Conservation (phyloP, 2,797 vertebrate species). For the Typhlichthys subterraneus region DNA sequence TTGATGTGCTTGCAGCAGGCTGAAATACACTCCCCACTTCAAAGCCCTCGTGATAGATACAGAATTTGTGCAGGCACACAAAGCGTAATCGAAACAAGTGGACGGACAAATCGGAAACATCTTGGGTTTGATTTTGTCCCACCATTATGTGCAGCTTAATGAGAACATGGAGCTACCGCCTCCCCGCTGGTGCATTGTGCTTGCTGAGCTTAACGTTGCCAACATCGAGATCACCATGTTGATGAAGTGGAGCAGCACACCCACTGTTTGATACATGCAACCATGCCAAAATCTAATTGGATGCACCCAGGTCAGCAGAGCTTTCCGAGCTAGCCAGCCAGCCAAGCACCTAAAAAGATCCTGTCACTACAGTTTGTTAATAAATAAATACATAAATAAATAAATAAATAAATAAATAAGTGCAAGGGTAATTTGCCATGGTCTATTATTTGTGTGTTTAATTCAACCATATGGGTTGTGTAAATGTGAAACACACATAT, state of each 20-base stretch:
- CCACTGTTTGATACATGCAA: constrained; percentile 60
- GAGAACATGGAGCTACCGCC: constrained; percentile 45
- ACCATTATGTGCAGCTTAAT: constrained; percentile 54
- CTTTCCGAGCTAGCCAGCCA: constrained; percentile 48
- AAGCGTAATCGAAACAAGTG: constrained; percentile 20
- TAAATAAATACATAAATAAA: constrained; percentile 23
- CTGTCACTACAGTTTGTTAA: constrained; percentile 16
- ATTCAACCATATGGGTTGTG: no score
- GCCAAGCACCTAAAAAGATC: constrained; percentile 47
- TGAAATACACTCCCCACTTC: constrained; percentile 25
- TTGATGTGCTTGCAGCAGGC: constrained; percentile 8
- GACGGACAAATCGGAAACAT: constrained; percentile 20
- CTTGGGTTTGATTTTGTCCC: constrained; percentile 36
- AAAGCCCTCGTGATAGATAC: constrained; percentile 27
- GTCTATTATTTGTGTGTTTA: constrained; percentile 7
- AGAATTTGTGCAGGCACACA: constrained; percentile 22
- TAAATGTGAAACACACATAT: neutral
- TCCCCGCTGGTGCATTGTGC: constrained; percentile 64
- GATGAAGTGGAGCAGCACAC: constrained; percentile 62
- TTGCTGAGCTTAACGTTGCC: constrained; percentile 57
- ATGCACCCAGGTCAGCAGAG: constrained; percentile 67
- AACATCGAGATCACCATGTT: constrained; percentile 66
- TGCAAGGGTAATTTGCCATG: constrained; percentile 16
- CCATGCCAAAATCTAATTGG: constrained; percentile 72
- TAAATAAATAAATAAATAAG: constrained; percentile 19